Percentiles rank a stretch among this genome's conserved stretches.
These are phyloP conservation scores for Coelopa frigida DNA, from an alignment of 1,140 invertebrate genomes.

Conservation along the genomic window DNA sequence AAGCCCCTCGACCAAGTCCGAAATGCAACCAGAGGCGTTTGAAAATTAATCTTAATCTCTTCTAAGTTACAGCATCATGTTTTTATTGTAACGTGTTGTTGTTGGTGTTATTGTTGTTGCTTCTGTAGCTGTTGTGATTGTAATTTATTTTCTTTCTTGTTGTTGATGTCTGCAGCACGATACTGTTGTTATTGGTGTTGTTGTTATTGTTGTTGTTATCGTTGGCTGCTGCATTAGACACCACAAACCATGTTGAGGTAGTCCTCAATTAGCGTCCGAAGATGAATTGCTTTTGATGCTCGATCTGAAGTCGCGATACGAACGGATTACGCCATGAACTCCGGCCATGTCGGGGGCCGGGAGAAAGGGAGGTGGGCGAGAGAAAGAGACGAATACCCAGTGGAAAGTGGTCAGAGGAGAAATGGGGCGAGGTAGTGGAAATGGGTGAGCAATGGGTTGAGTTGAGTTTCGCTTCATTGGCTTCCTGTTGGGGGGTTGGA, in stretches of 20 bases:
- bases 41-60: constrained; percentile 18
- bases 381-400: too few relatives aligned
- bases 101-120: background rate
- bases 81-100: constrained; percentile 1
- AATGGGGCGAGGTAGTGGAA: too few relatives aligned
- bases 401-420: too few relatives aligned
- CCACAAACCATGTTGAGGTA: constrained; percentile 11
- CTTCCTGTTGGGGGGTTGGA: too few relatives aligned
- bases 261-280: constrained; percentile 14
- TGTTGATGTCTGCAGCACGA: background rate
- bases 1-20: background rate
- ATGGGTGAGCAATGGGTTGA: too few relatives aligned
- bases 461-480: too few relatives aligned
- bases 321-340: too few relatives aligned
- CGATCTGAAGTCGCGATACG: constrained; percentile 13
- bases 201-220: background rate
- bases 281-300: constrained; percentile 11
- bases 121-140: background rate
- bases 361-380: too few relatives aligned
- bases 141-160: too few relatives aligned
- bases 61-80: constrained; percentile 14
- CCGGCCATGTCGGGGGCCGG: too few relatives aligned
- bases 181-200: background rate
- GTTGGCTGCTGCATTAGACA: background rate
- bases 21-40: constrained; percentile 9